Evolutionary conservation across 2,888 invertebrate species (phyloP), one percentile per base, ranked within the genome.

Genomic region (Coenonympha glycerion): DNA sequence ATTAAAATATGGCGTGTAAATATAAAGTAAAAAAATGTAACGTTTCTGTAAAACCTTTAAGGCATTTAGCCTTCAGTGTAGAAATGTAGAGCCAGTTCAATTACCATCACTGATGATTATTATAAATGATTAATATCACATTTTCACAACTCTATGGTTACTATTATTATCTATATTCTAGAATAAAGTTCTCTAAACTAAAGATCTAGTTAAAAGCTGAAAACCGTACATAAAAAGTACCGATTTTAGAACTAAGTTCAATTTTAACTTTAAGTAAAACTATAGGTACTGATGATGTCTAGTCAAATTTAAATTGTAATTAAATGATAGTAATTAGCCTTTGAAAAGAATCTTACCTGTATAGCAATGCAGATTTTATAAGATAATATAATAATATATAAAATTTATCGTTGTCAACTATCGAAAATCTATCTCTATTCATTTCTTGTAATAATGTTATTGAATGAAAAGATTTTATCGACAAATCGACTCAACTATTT

Each of bases 401-500:
- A 58, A 47, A 28, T 47, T 21, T 42, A 55, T 50, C 19, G 41
- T 52, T 52, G 41, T 52, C 40, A 16, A 31, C 22, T 48, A 46
- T 52, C 19, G 16, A 44, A 44, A 41, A 24, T 33, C 16, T 36
- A 40, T 31, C 11, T 37, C 34, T 36, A 36, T 39, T 58, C 31
- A 42, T 49, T 44, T 58, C 63, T 62, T 57, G 64, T 71, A 67
- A 62, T 79, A 67, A 63, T 79, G 82, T 85, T 84, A 76, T 75
- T 62, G 71, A 71, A 64, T 74, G 63, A 60, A 77, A 79, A 83
- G 80, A 85, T 85, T 86, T 85, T 86, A 86, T 85, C 66, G 71
- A 79, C 83, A 86, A 85, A 83, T 77, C 71, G 56, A 68, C 56
- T 57, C 59, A 63, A 67, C 73, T 82, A 83, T 82, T 82, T 80